Evolutionary conservation across 2,113 vertebrate species (phyloP), one percentile per base, ranked within the genome.

Genomic region (Uria aalge): DNA sequence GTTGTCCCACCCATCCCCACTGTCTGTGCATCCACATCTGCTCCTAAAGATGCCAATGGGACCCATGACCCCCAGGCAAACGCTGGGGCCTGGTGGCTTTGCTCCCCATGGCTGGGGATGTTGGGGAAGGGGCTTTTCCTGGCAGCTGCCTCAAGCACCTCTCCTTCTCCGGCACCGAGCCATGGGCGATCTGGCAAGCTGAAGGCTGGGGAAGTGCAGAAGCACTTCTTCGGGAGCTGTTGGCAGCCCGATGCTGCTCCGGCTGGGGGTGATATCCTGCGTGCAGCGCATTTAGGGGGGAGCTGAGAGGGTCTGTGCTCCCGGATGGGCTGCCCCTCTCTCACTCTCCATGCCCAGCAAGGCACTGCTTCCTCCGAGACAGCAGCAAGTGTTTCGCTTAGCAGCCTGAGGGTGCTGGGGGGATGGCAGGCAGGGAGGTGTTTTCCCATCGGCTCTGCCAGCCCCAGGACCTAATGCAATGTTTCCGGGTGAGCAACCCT

Each of bases 301-400:
- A 1, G 13, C 21, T 5, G 17, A 26, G 72, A 12, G 63, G 79
- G 18, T 52, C 73, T 23, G 1, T 1, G 19, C 81, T 74, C 15
- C 0, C 0, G 3, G 48, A 8, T 26, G 78, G 34, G 74, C 82
- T 88, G 60, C 56, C 30, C 15, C 36, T 48, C 26, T 32, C 84
- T 43, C 26, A 78, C 45, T 3, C 69, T 38, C 23, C 8, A 30
- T 9, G 7, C 77, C 68, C 77, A 4, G 53, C 43, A 4, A 79
- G 56, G 11, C 0, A 1, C 74, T 62, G 52, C 22, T 3, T 71
- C 34, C 88, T 53, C 78, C 2, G 32, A 15, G 88, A 11, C 3
- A 22, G 32, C 6, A 3, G 36, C 3, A 3, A 93, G 60, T 1
- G 0, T 53, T 73, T 5, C 0, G 0, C 77, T 62, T 7, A 2